Conservation (phyloP, 1,140 invertebrate genomes). For the Cardiocondyla obscurior region DNA sequence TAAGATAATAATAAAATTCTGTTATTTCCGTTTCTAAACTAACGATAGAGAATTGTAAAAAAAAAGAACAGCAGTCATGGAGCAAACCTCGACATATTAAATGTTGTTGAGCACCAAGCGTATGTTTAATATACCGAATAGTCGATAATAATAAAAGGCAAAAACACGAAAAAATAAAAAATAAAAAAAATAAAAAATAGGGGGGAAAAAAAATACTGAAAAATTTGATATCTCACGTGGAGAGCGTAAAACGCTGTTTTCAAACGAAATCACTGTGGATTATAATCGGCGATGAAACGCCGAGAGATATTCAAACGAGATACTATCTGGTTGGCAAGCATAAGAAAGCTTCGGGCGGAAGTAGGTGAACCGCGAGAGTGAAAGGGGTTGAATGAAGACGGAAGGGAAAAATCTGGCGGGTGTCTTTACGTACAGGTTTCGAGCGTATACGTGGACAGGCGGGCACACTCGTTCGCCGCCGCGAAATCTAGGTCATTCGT, state of each 20-base stretch:
- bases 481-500: slow-evolving; percentile 65
- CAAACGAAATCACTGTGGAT: background rate
- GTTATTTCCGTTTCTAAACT: background rate
- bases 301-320: background rate
- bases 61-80: slow-evolving; percentile 1
- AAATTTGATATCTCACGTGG: background rate
- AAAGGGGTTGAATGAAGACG: background rate
- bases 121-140: background rate
- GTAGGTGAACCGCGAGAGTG: slow-evolving; percentile 31
- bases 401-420: slow-evolving; percentile 11
- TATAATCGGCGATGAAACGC: background rate
- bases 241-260: background rate
- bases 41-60: background rate
- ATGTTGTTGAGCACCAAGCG: background rate
- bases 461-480: background rate
- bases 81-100: background rate
- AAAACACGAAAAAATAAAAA: background rate
- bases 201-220: background rate
- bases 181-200: background rate
- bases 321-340: background rate
- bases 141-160: background rate
- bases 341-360: slow-evolving; percentile 22
- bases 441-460: background rate
- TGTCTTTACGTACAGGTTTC: slow-evolving; percentile 54
- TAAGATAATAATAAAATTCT: background rate